These are phyloP conservation scores for Anoplius nigerrimus DNA, from an alignment of 2,888 invertebrate genomes.

Conservation along the genomic window DNA sequence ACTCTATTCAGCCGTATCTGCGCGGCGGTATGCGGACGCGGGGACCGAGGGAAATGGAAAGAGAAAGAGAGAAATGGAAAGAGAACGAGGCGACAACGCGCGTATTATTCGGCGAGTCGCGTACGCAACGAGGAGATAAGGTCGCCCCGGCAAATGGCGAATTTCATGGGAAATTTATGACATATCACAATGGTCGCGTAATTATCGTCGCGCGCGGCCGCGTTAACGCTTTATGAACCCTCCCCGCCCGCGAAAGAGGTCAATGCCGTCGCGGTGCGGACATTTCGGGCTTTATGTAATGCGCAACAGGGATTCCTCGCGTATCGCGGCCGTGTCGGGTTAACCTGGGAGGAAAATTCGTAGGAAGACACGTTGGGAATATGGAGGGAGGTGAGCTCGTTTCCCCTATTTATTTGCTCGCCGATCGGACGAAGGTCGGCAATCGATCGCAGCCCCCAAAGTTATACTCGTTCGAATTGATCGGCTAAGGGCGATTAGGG, in stretches of 20 bases:
- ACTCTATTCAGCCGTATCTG: not conserved
- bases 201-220: conserved; percentile 61
- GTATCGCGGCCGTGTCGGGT: not conserved
- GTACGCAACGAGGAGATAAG: conserved; percentile 51
- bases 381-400: too few species aligned
- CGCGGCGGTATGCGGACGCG: not conserved
- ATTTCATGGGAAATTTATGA: conserved; percentile 66
- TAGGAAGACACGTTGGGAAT: not conserved
- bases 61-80: not conserved
- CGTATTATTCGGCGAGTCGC: not conserved
- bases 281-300: conserved; percentile 21
- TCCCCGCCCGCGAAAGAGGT: conserved; percentile 48
- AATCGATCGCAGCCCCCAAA: too few species aligned
- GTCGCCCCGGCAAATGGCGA: conserved; percentile 57
- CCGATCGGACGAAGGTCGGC: too few species aligned
- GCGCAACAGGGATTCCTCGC: not conserved
- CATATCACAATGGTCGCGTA: conserved; percentile 64
- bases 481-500: too few species aligned
- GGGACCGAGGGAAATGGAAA: not conserved
- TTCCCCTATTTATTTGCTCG: too few species aligned
- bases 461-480: too few species aligned
- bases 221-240: conserved; percentile 53
- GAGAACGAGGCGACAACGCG: conserved; percentile 7
- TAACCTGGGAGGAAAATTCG: too few species aligned
- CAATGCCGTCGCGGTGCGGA: conserved; percentile 42